Evolutionary conservation across 2,888 invertebrate species (phyloP).

Genomic region (Drosophila lutescens): DNA sequence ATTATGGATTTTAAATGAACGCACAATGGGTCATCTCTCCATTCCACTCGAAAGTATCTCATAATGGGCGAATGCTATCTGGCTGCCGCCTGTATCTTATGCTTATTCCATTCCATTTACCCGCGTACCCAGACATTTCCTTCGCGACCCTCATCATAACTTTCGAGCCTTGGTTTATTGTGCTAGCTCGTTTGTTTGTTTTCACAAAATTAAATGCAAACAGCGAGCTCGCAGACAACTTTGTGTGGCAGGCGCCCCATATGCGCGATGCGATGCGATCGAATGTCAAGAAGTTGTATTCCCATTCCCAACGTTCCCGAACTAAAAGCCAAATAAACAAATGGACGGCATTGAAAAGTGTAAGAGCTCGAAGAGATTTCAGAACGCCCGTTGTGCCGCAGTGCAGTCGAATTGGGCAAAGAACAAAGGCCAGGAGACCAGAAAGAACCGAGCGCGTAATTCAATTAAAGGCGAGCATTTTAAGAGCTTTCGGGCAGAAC

Average conservation of each 20-base stretch:
- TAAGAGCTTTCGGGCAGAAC: conserved; percentile 32
- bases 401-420: conserved; percentile 24
- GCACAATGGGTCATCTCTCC: conserved; percentile 29
- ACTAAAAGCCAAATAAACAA: conserved; percentile 60
- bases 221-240: conserved; percentile 43
- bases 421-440: conserved; percentile 30
- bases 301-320: conserved; percentile 18
- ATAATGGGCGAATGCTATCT: conserved; percentile 21
- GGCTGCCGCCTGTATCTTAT: conserved; percentile 35
- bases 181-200: conserved; percentile 38
- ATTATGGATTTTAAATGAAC: conserved; percentile 36
- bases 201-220: conserved; percentile 43
- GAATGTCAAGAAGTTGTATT: conserved; percentile 63
- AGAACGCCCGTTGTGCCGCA: conserved; percentile 5
- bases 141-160: conserved; percentile 65
- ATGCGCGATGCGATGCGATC: conserved; percentile 56
- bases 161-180: conserved; percentile 48
- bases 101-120: conserved; percentile 32
- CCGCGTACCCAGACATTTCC: conserved; percentile 31
- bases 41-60: conserved; percentile 21
- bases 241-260: conserved; percentile 64
- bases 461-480: conserved; percentile 62
- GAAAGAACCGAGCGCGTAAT: conserved; percentile 40
- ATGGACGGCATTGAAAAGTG: conserved; percentile 32
- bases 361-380: conserved; percentile 28